Conservation (phyloP, 2,113 vertebrate species). For the Harpagus bidentatus region DNA sequence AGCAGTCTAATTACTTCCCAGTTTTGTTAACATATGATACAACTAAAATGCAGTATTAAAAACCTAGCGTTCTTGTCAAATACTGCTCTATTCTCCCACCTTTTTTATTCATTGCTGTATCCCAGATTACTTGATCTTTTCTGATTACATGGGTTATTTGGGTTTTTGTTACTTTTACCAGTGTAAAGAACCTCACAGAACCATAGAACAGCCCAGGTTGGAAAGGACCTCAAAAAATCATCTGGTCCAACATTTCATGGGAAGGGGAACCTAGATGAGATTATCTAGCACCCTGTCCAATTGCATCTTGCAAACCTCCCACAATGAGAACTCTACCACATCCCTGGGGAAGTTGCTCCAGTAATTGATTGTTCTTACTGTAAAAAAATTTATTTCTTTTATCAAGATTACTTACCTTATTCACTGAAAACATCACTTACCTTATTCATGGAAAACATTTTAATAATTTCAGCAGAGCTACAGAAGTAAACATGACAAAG, state of each 20-base stretch:
- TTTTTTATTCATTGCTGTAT: background rate
- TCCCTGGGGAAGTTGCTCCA: background rate
- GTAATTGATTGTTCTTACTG: background rate
- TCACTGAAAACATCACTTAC: background rate
- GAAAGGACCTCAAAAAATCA: background rate
- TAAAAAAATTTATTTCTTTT: background rate
- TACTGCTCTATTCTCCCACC: background rate
- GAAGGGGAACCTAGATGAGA: background rate
- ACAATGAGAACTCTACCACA: accelerated
- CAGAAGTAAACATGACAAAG: background rate
- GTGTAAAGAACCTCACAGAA: background rate
- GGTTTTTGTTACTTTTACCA: background rate
- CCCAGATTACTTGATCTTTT: background rate
- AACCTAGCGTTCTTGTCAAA: background rate
- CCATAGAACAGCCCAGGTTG: background rate
- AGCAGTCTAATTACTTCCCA: conserved; percentile 38
- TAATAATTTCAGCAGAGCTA: background rate
- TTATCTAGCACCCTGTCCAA: background rate
- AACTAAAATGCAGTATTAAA: conserved; percentile 25
- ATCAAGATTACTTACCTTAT: background rate
- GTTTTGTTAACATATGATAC: conserved; percentile 9
- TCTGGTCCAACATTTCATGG: background rate
- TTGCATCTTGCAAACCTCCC: background rate
- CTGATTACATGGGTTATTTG: background rate
- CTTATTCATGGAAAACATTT: background rate